Conservation (phyloP, 1,140 invertebrate genomes). For the Medauroidea extradentata region DNA sequence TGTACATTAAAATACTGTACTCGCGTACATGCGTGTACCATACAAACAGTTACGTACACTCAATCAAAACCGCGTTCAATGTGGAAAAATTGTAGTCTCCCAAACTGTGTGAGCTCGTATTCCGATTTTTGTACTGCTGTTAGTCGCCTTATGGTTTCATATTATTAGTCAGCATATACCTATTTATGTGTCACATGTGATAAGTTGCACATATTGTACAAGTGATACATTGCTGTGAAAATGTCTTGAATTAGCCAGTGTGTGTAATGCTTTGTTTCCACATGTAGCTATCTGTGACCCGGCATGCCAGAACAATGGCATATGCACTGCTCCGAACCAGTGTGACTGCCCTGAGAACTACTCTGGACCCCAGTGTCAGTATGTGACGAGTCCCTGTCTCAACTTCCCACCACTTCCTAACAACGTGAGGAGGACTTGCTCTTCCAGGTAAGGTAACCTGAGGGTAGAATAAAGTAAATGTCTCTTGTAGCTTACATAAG, state of each 20-base stretch:
- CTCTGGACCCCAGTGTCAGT: slow-evolving; percentile 69
- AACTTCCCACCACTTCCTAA: slow-evolving; percentile 57
- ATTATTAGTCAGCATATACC: neutral
- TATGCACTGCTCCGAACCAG: slow-evolving; percentile 63
- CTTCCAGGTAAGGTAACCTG: slow-evolving; percentile 59
- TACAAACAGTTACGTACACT: too few species aligned
- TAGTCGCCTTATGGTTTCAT: neutral
- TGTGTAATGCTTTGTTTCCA: slow-evolving; percentile 6
- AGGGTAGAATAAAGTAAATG: too few species aligned
- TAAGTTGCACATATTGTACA: neutral
- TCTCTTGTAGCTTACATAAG: too few species aligned
- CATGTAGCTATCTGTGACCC: slow-evolving; percentile 64
- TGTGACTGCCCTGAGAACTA: slow-evolving; percentile 69
- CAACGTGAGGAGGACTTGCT: slow-evolving; percentile 60
- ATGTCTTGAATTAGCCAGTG: neutral
- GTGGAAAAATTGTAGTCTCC: too few species aligned
- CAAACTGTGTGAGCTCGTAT: too few species aligned
- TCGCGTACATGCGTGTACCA: too few species aligned
- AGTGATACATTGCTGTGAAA: neutral
- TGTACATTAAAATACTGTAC: too few species aligned
- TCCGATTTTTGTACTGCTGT: slow-evolving; percentile 1
- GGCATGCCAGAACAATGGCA: slow-evolving; percentile 71
- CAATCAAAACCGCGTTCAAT: too few species aligned
- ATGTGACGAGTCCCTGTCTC: slow-evolving; percentile 63
- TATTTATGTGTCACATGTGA: neutral